These are phyloP conservation scores for Sebastes diploproa DNA, from an alignment of 2,797 vertebrate genomes.

Conservation along the genomic window DNA sequence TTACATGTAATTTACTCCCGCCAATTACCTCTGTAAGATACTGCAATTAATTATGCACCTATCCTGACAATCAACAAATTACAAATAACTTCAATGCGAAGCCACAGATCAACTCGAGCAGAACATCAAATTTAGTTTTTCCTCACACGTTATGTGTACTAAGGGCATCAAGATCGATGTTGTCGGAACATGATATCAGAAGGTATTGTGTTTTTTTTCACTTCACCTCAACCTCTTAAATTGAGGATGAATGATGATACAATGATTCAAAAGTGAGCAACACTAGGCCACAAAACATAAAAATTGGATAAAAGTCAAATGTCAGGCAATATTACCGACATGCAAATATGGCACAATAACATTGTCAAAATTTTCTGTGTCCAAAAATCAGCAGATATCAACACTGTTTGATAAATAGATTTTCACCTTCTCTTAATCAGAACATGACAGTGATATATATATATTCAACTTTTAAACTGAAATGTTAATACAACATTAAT, in stretches of 20 bases:
- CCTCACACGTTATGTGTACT: neutral
- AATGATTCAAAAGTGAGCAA: conserved; percentile 3
- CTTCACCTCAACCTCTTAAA: conserved; percentile 42
- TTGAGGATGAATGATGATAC: conserved; percentile 15
- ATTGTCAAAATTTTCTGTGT: conserved; percentile 10
- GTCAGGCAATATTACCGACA: conserved; percentile 41
- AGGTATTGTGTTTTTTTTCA: neutral
- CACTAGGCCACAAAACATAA: conserved; percentile 32
- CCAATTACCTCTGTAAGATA: neutral
- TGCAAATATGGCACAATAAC: conserved; percentile 48
- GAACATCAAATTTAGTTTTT: neutral
- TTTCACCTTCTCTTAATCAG: neutral
- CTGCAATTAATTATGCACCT: neutral
- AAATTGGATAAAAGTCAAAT: conserved; percentile 32
- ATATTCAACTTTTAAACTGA: conserved; percentile 4
- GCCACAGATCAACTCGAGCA: neutral
- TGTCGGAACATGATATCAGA: conserved; percentile 9
- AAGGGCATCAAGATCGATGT: conserved; percentile 5
- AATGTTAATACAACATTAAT: conserved; percentile 36
- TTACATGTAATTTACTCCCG: neutral
- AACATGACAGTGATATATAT: conserved; percentile 8
- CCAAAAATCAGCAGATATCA: neutral
- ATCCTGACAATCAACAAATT: neutral
- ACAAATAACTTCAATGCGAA: neutral
- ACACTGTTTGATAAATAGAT: neutral